These are phyloP conservation scores for Boloria euphrosyne DNA, from an alignment of 2,888 invertebrate genomes.

Conservation along the genomic window DNA sequence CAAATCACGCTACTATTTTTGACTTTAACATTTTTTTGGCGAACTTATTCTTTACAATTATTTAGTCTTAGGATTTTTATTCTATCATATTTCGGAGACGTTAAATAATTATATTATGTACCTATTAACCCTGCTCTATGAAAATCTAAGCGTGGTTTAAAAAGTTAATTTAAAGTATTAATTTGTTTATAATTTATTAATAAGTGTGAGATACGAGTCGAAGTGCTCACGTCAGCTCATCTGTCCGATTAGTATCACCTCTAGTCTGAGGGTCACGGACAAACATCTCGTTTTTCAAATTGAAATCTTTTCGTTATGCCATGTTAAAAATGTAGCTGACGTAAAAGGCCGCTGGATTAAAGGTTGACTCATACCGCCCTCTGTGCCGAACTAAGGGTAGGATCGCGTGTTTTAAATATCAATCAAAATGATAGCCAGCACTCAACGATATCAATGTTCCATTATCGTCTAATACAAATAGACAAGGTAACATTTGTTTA, in stretches of 20 bases:
- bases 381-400: constrained; percentile 34
- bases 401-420: constrained; percentile 66
- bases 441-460: constrained; percentile 68
- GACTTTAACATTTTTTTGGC: too few relatives aligned
- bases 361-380: constrained; percentile 65
- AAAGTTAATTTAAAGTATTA: not conserved
- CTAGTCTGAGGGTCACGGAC: constrained; percentile 72
- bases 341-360: constrained; percentile 65
- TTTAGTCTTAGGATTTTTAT: too few relatives aligned
- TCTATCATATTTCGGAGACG: too few relatives aligned
- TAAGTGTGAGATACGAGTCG: constrained; percentile 44
- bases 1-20: too few relatives aligned
- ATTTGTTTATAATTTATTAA: constrained; percentile 40
- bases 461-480: constrained; percentile 63
- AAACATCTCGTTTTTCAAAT: constrained; percentile 68
- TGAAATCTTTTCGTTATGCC: constrained; percentile 78
- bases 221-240: constrained; percentile 65
- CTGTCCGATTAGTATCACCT: constrained; percentile 81
- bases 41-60: too few relatives aligned
- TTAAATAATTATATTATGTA: not conserved
- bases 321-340: constrained; percentile 71
- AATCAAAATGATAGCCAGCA: constrained; percentile 70
- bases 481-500: constrained; percentile 56
- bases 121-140: not conserved
- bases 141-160: not conserved